Evolutionary conservation across 1,140 invertebrate genomes (phyloP), one percentile per base, ranked within the genome.

Genomic region (Drosophila lini): DNA sequence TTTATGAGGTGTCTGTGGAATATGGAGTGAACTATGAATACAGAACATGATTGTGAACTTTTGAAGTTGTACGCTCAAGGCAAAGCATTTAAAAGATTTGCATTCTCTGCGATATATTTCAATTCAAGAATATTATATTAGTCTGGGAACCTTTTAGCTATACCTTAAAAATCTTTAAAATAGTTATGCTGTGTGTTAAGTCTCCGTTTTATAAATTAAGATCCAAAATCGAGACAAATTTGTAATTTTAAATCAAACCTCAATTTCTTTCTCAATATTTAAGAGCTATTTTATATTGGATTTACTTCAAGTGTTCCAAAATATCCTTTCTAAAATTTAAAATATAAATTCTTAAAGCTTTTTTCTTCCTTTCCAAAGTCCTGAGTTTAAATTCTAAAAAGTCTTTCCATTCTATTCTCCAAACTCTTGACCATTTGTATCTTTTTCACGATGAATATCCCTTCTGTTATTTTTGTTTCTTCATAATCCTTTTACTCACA

Each of bases 401-500:
- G 22, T 4, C 5, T 0, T 25, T 2, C 13, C 0, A 1, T 22
- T 15, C 32, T 22, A 0, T 8, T 5, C 19, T 22, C 11, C 19
- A 7, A 22, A 13, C 3, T 22, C 5, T 2, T 11, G 0, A 22
- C 5, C 5, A 1, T 22, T 22, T 11, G 1, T 1, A 22, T 6
- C 1, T 9, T 7, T 53, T 22, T 53, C 31, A 15, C 11, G 0
- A 6, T 0, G n/a, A 2, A 6, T 22, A n/a, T 8, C 15, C 25
- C n/a, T 28, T 1, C 32, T 4, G 13, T 10, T 0, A 9, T 15
- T 16, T 28, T 7, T 1, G 3, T 3, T 10, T 10, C 40, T 22
- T 47, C 22, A 6, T n/a, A 38, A 55, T 41, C 32, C 53, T 25
- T 25, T n/a, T 42, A 83, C 92, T 91, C 67, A 93, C 94, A 80